phyloP scores from a whole-genome alignment of 2,797 vertebrate genomes.

The Myotis myotis region DNA sequence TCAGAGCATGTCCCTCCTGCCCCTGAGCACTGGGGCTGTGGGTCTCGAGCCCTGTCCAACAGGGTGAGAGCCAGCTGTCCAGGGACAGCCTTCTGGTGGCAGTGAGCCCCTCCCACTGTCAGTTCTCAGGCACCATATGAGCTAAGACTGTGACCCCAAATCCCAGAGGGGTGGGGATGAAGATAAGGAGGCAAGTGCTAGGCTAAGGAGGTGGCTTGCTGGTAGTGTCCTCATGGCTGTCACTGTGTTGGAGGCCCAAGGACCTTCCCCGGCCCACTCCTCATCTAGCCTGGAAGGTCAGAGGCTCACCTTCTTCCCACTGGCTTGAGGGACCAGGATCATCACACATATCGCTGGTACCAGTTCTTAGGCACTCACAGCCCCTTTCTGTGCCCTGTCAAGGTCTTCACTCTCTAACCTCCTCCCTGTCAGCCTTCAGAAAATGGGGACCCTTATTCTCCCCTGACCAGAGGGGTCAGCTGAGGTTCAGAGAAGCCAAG shows the following conservation, averaged over 20 bases:
- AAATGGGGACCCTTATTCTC: background rate
- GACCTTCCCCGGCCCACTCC: background rate
- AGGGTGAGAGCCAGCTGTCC: background rate
- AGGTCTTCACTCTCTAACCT: background rate
- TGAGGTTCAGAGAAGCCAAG: background rate
- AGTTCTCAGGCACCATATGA: background rate
- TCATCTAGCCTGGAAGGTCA: background rate
- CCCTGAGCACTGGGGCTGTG: background rate
- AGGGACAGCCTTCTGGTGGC: background rate
- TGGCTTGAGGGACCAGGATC: background rate
- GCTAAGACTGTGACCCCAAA: background rate
- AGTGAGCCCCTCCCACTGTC: background rate
- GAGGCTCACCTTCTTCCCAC: background rate
- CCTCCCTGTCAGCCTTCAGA: background rate
- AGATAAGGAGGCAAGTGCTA: background rate
- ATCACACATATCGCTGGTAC: background rate
- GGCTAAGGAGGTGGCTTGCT: background rate
- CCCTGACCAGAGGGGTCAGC: too few species aligned
- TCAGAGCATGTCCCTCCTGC: background rate
- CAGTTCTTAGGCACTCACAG: background rate
- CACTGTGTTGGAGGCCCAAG: background rate
- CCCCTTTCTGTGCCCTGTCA: background rate
- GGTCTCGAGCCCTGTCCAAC: background rate
- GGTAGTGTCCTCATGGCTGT: background rate
- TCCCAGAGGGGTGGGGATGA: background rate